Percentiles rank a stretch among this genome's conserved stretches.
Conservation (phyloP, 30 jellyfish, hydroid and myxozoan species). For the Aurelia sp. region DNA sequence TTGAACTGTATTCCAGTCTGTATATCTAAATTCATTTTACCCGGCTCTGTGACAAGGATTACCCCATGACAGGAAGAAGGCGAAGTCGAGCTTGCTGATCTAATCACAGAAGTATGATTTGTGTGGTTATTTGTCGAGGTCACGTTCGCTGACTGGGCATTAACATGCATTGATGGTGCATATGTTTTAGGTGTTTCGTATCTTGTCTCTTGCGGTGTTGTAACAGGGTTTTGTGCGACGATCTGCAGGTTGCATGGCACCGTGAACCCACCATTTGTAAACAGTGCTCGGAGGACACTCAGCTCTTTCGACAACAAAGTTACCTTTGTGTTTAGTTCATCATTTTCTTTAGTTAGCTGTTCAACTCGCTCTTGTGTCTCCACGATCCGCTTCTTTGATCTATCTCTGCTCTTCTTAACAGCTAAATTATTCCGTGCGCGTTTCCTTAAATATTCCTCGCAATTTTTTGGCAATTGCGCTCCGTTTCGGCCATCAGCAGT, state of each 20-base stretch:
- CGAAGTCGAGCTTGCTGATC: slow-evolving; percentile 43
- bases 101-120: slow-evolving; percentile 58
- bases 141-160: neutral
- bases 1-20: slow-evolving; percentile 70
- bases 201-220: slow-evolving; percentile 4
- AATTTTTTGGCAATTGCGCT: slow-evolving; percentile 2
- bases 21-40: slow-evolving; percentile 58
- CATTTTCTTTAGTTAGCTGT: slow-evolving; percentile 90
- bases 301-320: slow-evolving; percentile 87
- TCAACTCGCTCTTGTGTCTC: slow-evolving; percentile 97
- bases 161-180: neutral
- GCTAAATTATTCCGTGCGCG: slow-evolving; percentile 94
- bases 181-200: neutral
- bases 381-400: slow-evolving; percentile 84
- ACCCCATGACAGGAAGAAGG: slow-evolving; percentile 76
- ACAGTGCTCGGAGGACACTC: slow-evolving; percentile 89
- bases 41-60: slow-evolving; percentile 69
- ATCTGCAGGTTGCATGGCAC: slow-evolving; percentile 91
- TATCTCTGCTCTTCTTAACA: slow-evolving; percentile 92
- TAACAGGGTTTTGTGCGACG: slow-evolving; percentile 68
- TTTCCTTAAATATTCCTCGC: slow-evolving; percentile 81
- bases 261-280: slow-evolving; percentile 97
- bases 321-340: slow-evolving; percentile 86
- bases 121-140: slow-evolving; percentile 1
- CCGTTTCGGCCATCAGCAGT: no score